Percentiles rank a stretch among this genome's conserved stretches.
phyloP scores from a whole-genome alignment of 2,888 invertebrate genomes.

The Toxonevra muliebris region DNA sequence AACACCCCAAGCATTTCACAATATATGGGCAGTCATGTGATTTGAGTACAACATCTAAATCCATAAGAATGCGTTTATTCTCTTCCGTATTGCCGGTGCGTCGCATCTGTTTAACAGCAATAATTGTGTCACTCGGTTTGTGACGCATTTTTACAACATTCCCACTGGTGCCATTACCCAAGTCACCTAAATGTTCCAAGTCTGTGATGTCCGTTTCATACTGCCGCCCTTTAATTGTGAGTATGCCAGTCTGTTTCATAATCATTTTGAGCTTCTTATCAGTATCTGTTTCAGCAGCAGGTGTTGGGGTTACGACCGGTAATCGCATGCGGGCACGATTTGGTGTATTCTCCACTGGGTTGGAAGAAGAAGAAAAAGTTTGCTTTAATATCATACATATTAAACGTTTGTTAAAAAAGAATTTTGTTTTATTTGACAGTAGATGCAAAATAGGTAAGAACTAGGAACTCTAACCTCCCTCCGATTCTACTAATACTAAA shows the following conservation, averaged over 20 bases:
- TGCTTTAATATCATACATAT: not conserved
- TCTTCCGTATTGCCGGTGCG: constrained; percentile 96
- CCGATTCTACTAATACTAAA: no score
- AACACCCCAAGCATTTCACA: constrained; percentile 96
- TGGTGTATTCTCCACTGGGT: constrained; percentile 66
- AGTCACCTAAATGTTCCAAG: constrained; percentile 84
- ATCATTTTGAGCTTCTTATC: constrained; percentile 91
- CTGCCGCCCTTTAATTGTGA: constrained; percentile 81
- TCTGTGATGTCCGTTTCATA: constrained; percentile 86
- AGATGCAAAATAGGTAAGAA: no score
- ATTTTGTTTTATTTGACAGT: no score
- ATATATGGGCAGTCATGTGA: constrained; percentile 97
- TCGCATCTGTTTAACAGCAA: constrained; percentile 99
- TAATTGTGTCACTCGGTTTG: constrained; percentile 82
- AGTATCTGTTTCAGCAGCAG: constrained; percentile 73
- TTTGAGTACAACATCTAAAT: constrained; percentile 96
- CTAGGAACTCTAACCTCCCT: no score
- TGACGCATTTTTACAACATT: constrained; percentile 98
- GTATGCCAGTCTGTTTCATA: constrained; percentile 90
- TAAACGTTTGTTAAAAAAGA: no score
- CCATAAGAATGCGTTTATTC: constrained; percentile 98
- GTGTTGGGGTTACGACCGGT: constrained; percentile 66
- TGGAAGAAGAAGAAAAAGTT: not conserved
- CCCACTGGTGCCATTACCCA: constrained; percentile 96
- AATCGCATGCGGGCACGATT: constrained; percentile 69